These are phyloP conservation scores for Euphysa ruthae DNA, from an alignment of 30 jellyfish, hydroid and myxozoan genomes.

Conservation along the genomic window DNA sequence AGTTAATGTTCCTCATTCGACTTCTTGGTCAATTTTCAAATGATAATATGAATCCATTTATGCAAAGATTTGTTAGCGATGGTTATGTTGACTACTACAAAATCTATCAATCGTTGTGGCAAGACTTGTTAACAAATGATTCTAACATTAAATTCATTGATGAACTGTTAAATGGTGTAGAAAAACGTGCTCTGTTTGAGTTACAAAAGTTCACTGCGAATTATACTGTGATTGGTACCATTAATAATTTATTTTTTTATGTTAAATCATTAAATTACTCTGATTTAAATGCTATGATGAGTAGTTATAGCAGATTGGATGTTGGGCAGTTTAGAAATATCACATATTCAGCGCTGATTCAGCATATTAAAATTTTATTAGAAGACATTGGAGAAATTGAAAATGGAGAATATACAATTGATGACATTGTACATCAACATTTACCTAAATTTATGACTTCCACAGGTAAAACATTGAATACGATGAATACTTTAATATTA, in stretches of 20 bases:
- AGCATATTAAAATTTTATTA: conserved; percentile 25
- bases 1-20: not conserved
- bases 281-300: conserved; percentile 23
- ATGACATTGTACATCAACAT: conserved; percentile 9
- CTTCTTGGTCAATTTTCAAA: conserved; percentile 19
- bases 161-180: conserved; percentile 15
- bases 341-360: conserved; percentile 24
- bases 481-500: not conserved
- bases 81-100: conserved; percentile 8
- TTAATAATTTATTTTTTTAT: conserved; percentile 19
- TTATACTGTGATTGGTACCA: conserved; percentile 32
- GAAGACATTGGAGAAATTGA: conserved; percentile 33
- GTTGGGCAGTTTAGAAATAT: conserved; percentile 21
- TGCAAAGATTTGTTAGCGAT: conserved; percentile 6
- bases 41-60: conserved; percentile 9
- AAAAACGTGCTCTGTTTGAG: conserved; percentile 17
- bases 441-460: not conserved
- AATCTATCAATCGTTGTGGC: conserved; percentile 38
- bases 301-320: conserved; percentile 26
- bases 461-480: not conserved
- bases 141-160: not conserved
- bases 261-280: conserved; percentile 47
- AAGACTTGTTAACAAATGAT: conserved; percentile 11
- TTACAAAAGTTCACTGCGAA: conserved; percentile 42
- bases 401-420: conserved; percentile 30